These are phyloP conservation scores for Lampropteryx suffumata DNA, from an alignment of 2,888 invertebrate species.

Conservation along the genomic window DNA sequence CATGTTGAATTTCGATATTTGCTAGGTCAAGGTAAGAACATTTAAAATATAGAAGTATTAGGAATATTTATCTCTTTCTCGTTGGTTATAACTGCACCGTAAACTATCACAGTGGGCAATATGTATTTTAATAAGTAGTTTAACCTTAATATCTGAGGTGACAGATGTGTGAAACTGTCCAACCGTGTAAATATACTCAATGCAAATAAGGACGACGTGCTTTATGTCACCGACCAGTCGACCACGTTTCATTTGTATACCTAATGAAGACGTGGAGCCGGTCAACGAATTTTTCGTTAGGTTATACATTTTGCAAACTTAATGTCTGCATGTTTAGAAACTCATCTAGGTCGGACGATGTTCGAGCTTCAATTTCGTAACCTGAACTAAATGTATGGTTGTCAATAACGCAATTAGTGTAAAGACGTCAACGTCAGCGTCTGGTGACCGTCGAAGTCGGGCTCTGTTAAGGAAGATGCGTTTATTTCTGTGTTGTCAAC, in stretches of 20 bases:
- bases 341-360: slow-evolving; percentile 32
- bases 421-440: slow-evolving; percentile 77
- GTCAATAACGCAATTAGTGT: slow-evolving; percentile 81
- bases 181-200: slow-evolving; percentile 51
- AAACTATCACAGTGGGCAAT: not conserved
- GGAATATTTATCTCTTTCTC: too few species aligned
- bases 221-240: slow-evolving; percentile 30
- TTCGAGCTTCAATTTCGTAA: slow-evolving; percentile 51
- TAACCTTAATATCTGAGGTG: not conserved
- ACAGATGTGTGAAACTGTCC: slow-evolving; percentile 39
- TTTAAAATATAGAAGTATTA: too few species aligned
- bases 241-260: slow-evolving; percentile 52
- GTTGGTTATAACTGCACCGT: not conserved
- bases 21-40: slow-evolving; percentile 54
- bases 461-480: slow-evolving; percentile 68
- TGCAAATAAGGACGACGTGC: slow-evolving; percentile 55
- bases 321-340: slow-evolving; percentile 26
- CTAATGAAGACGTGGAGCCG: slow-evolving; percentile 43
- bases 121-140: slow-evolving; percentile 1
- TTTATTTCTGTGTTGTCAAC: slow-evolving; percentile 81
- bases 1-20: slow-evolving; percentile 30
- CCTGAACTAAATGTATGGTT: slow-evolving; percentile 62
- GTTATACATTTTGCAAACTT: slow-evolving; percentile 19
- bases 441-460: slow-evolving; percentile 63
- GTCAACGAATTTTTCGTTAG: slow-evolving; percentile 13